phyloP scores from a whole-genome alignment of 2,797 vertebrate species.

The Micrastur ruficollis region DNA sequence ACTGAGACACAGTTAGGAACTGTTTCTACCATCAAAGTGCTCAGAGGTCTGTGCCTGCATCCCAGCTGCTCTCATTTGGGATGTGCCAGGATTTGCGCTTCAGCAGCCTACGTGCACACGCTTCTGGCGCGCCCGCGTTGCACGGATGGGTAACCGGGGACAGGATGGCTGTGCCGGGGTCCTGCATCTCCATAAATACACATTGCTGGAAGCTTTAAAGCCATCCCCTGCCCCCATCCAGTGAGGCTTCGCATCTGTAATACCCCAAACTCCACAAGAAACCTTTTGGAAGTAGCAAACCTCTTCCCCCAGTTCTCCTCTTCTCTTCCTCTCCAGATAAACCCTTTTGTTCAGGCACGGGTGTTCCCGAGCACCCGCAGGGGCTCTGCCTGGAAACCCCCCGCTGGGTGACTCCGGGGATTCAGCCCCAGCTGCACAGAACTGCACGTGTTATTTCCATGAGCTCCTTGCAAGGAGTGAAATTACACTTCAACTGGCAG shows the following conservation, averaged over 20 bases:
- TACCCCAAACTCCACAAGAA: fast-evolving
- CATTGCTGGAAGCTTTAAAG: neutral
- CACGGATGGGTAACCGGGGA: fast-evolving
- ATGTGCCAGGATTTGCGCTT: neutral
- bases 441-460: neutral
- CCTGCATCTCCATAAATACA: neutral
- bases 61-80: neutral
- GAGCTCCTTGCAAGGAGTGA: neutral
- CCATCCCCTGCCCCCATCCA: neutral
- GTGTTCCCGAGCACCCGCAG: neutral
- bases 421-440: neutral
- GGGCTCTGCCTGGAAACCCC: neutral
- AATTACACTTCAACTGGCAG: neutral
- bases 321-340: neutral
- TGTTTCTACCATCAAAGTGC: neutral
- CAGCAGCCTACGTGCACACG: fast-evolving
- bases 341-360: neutral
- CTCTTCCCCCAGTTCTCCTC: neutral
- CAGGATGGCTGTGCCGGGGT: neutral
- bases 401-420: fast-evolving
- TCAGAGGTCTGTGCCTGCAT: neutral
- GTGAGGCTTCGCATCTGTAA: neutral
- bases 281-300: neutral
- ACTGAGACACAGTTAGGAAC: neutral
- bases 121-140: fast-evolving